phyloP scores from a whole-genome alignment of 2,888 invertebrate genomes.

The Drymonia ruficornis region DNA sequence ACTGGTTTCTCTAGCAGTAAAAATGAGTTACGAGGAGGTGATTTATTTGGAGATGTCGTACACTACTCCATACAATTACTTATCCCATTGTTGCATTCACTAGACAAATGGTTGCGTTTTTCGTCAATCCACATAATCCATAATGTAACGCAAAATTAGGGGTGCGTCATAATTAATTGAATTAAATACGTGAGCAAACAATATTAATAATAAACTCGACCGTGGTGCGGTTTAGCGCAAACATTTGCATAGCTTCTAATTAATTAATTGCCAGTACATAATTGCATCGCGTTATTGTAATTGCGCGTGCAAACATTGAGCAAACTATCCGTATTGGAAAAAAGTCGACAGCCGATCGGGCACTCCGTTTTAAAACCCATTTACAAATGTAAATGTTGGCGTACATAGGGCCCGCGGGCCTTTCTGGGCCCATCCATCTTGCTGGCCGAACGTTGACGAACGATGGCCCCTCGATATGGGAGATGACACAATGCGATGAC shows the following conservation, averaged over 20 bases:
- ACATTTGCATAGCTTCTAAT: conserved; percentile 45
- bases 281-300: conserved; percentile 33
- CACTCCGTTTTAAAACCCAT: conserved; percentile 61
- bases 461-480: conserved; percentile 69
- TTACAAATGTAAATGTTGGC: conserved; percentile 61
- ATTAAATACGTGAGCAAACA: conserved; percentile 48
- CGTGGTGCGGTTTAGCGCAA: conserved; percentile 38
- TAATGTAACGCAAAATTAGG: conserved; percentile 17
- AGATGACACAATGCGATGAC: conserved; percentile 79
- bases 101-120: conserved; percentile 15
- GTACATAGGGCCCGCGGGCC: conserved; percentile 42
- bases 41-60: too few species aligned
- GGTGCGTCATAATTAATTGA: conserved; percentile 38
- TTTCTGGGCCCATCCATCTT: conserved; percentile 63
- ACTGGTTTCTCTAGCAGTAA: too few species aligned
- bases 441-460: conserved; percentile 62
- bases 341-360: conserved; percentile 15
- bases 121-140: conserved; percentile 11
- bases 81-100: background rate
- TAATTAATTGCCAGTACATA: conserved; percentile 42
- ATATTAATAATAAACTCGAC: conserved; percentile 42
- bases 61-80: background rate
- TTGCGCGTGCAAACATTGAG: conserved; percentile 17
- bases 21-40: too few species aligned
- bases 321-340: background rate